Evolutionary conservation across 2,113 vertebrate species (phyloP).

Genomic region (Leptobrachium ailaonicum): DNA sequence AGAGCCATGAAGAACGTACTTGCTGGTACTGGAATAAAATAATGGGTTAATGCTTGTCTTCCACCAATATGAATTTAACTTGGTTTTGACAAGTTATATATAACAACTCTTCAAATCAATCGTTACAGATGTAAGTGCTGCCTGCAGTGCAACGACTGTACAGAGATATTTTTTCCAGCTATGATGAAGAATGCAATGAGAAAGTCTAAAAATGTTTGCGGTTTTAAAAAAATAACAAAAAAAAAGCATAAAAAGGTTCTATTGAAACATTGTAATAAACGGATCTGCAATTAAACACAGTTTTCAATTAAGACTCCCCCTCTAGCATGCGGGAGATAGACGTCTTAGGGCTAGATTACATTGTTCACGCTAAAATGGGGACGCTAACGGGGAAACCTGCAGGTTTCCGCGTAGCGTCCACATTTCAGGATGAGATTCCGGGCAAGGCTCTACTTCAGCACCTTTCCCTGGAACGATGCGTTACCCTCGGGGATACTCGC

Average conservation of each 20-base stretch:
- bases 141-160: constrained; percentile 39
- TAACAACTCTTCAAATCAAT: constrained; percentile 42
- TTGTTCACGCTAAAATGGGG: too few relatives aligned
- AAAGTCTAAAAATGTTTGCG: constrained; percentile 26
- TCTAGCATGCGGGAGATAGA: constrained; percentile 2
- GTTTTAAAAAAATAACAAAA: too few relatives aligned
- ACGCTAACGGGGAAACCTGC: too few relatives aligned
- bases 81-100: constrained; percentile 47
- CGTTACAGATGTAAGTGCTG: constrained; percentile 44
- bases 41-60: constrained; percentile 39
- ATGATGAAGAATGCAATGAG: constrained; percentile 34
- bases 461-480: too few relatives aligned
- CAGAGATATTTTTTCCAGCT: constrained; percentile 24
- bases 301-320: background rate
- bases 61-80: constrained; percentile 38
- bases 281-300: constrained; percentile 29
- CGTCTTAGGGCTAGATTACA: background rate
- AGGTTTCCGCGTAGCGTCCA: too few relatives aligned
- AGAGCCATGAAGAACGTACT: constrained; percentile 1
- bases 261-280: constrained; percentile 20
- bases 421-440: too few relatives aligned
- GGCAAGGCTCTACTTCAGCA: too few relatives aligned
- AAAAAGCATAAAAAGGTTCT: constrained; percentile 20
- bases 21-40: constrained; percentile 17
- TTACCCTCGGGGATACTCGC: too few relatives aligned